Percentiles rank a stretch among this genome's conserved stretches.
phyloP scores from a whole-genome alignment of 2,888 invertebrate species.

The Drosophila prolongata region DNA sequence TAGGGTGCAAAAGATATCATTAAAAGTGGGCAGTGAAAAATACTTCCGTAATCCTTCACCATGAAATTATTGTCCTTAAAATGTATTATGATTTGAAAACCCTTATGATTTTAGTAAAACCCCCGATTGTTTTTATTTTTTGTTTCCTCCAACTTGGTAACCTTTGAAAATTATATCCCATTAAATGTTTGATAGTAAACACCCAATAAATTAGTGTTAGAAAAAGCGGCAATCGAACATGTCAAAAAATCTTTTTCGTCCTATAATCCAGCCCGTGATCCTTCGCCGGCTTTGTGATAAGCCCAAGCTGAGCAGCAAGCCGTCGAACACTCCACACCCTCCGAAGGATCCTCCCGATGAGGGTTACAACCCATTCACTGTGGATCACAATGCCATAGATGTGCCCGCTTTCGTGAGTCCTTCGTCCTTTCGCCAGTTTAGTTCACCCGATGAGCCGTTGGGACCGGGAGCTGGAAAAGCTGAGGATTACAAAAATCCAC shows the following conservation, averaged over 20 bases:
- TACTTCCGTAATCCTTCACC: too few relatives aligned
- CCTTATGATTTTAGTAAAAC: too few relatives aligned
- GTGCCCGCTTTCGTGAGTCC: slow-evolving; percentile 60
- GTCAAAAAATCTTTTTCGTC: slow-evolving; percentile 6
- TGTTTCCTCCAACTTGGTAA: not conserved
- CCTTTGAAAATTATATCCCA: not conserved
- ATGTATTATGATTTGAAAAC: too few relatives aligned
- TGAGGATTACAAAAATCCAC: slow-evolving; percentile 74
- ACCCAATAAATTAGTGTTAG: not conserved
- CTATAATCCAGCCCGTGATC: not conserved
- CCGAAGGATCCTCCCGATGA: slow-evolving; percentile 79
- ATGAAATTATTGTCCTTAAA: too few relatives aligned
- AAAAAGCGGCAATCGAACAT: not conserved
- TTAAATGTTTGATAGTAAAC: not conserved
- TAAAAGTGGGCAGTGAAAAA: too few relatives aligned
- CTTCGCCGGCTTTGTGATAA: slow-evolving; percentile 1
- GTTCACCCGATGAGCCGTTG: slow-evolving; percentile 56
- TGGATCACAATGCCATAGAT: slow-evolving; percentile 63
- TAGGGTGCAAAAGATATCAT: too few relatives aligned
- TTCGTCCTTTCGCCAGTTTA: slow-evolving; percentile 71
- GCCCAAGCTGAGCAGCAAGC: slow-evolving; percentile 27
- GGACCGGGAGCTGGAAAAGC: slow-evolving; percentile 76
- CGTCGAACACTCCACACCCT: slow-evolving; percentile 68
- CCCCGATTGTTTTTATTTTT: too few relatives aligned
- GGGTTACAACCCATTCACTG: slow-evolving; percentile 64